Percentiles rank a stretch among this genome's conserved stretches.
Conservation (phyloP, 2,113 vertebrate species). For the Xerus inauris region DNA sequence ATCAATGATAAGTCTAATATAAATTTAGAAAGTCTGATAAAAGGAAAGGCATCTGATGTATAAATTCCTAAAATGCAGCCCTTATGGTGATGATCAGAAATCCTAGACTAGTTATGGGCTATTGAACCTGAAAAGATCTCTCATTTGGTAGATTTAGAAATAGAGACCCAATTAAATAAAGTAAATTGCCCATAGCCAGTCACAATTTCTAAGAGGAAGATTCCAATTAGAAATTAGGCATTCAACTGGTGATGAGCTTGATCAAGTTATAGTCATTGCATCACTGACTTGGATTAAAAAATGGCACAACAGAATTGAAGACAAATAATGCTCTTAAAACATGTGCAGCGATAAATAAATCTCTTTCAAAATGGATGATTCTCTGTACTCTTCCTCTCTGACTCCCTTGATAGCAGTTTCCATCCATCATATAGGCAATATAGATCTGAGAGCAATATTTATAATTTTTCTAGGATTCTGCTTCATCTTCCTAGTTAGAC, state of each 20-base stretch:
- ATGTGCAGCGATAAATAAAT: constrained; percentile 45
- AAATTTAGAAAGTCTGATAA: constrained; percentile 9
- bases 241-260: constrained; percentile 53
- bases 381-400: constrained; percentile 47
- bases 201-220: neutral
- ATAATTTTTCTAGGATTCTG: constrained; percentile 41
- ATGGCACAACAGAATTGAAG: constrained; percentile 38
- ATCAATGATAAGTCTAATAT: constrained; percentile 26
- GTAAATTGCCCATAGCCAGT: neutral
- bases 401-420: constrained; percentile 7
- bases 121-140: neutral
- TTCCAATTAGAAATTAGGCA: constrained; percentile 32
- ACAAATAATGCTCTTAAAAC: constrained; percentile 65
- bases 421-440: constrained; percentile 57
- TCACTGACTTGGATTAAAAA: constrained; percentile 55
- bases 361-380: constrained; percentile 55
- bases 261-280: constrained; percentile 51
- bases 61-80: constrained; percentile 1
- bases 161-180: constrained; percentile 32
- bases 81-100: neutral
- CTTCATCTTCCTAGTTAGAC: constrained; percentile 34
- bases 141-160: constrained; percentile 35
- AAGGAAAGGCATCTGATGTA: neutral
- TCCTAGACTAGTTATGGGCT: neutral
- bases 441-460: constrained; percentile 41